These are phyloP conservation scores for Sinella curviseta DNA, from an alignment of 1,140 invertebrate genomes.

Conservation along the genomic window DNA sequence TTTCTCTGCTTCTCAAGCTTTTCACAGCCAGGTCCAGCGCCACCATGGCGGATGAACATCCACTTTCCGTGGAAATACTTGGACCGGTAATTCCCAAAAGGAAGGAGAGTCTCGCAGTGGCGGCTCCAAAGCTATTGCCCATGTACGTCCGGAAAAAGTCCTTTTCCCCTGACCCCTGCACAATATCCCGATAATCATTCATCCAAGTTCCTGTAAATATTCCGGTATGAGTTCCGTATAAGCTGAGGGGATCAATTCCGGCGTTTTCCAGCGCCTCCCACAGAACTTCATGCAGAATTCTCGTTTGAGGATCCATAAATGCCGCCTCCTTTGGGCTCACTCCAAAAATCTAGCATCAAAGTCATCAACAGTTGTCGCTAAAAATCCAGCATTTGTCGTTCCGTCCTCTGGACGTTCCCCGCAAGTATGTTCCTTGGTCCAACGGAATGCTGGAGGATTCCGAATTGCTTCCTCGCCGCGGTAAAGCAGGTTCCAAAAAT, in stretches of 20 bases:
- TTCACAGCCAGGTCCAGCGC: background rate
- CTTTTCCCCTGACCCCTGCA: background rate
- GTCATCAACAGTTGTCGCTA: conserved; percentile 11
- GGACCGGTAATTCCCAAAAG: conserved; percentile 5
- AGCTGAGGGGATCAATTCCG: conserved; percentile 17
- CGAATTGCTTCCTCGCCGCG: background rate
- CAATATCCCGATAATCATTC: conserved; percentile 19
- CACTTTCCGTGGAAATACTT: background rate
- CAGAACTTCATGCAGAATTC: conserved; percentile 10
- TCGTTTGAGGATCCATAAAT: conserved; percentile 29
- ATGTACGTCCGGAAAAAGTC: conserved; percentile 14
- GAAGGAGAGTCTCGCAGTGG: background rate
- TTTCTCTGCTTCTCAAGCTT: background rate
- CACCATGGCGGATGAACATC: background rate
- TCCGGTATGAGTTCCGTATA: conserved; percentile 23
- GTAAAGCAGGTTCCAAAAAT: conserved; percentile 6
- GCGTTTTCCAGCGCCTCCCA: conserved; percentile 31
- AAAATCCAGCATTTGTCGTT: conserved; percentile 4
- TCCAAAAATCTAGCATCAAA: conserved; percentile 34
- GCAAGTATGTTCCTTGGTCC: conserved; percentile 8
- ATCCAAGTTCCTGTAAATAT: conserved; percentile 29
- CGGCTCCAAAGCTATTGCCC: background rate
- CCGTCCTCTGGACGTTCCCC: background rate
- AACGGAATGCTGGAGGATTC: background rate
- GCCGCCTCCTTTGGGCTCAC: conserved; percentile 20